A percentile compares a stretch with the other conserved stretches of the same genome.
Evolutionary conservation across 2,797 vertebrate genomes (phyloP).

Genomic region (Gallinago solitaria): DNA sequence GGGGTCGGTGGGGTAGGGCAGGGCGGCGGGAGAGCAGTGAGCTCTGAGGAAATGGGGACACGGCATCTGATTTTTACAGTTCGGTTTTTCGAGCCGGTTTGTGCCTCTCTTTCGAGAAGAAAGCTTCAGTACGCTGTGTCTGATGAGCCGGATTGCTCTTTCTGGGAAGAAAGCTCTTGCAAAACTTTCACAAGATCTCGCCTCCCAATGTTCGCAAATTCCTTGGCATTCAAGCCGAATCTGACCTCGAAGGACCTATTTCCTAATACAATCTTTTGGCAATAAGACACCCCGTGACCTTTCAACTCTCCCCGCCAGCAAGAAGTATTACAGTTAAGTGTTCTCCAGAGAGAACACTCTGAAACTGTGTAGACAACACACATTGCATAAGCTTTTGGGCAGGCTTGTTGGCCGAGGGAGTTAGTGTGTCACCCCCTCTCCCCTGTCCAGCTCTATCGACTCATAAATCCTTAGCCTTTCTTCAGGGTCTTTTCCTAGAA

Average conservation of each 20-base stretch:
- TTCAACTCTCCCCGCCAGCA: background rate
- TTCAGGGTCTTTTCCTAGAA: background rate
- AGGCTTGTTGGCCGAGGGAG: background rate
- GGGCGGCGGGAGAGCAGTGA: rapidly evolving
- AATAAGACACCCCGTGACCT: background rate
- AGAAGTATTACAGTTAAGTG: background rate
- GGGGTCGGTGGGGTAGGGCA: no score
- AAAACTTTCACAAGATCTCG: rapidly evolving
- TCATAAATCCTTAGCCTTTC: background rate
- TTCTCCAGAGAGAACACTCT: background rate
- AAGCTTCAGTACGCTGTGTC: background rate
- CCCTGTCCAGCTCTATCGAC: background rate
- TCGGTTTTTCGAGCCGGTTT: background rate
- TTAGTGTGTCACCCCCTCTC: background rate
- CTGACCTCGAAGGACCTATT: background rate
- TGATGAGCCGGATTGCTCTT: background rate
- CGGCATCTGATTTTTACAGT: rapidly evolving
- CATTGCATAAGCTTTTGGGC: background rate
- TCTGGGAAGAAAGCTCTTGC: background rate
- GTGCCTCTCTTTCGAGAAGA: background rate
- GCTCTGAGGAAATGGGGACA: background rate
- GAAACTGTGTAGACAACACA: background rate
- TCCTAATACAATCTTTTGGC: background rate
- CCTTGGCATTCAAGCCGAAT: background rate
- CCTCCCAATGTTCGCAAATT: background rate